Percentiles rank a stretch among this genome's conserved stretches.
Evolutionary conservation across 23 tunicate genomes (phyloP).

Genomic region (Aplidium turbinatum): DNA sequence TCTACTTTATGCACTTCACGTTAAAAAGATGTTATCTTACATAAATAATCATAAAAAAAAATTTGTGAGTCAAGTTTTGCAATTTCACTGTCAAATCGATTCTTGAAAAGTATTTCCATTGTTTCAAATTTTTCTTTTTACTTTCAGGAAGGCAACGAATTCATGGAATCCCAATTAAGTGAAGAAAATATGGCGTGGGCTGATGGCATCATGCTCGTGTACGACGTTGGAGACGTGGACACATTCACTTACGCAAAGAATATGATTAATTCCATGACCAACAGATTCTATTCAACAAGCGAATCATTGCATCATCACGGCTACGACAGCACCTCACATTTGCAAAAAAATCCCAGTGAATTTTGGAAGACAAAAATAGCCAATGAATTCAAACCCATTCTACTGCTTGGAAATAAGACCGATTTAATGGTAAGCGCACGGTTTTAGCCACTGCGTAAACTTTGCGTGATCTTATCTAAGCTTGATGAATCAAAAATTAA

Average conservation of each 20-base stretch:
- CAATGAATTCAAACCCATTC: conserved; percentile 13
- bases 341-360: neutral
- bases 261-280: conserved; percentile 15
- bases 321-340: neutral
- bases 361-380: neutral
- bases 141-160: conserved; percentile 7
- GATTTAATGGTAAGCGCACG: conserved; percentile 45
- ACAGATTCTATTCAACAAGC: neutral
- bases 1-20: no score
- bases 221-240: conserved; percentile 33
- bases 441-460: no score
- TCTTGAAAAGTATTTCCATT: no score
- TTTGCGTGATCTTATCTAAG: no score
- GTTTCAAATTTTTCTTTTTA: no score
- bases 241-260: conserved; percentile 30
- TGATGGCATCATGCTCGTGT: conserved; percentile 44
- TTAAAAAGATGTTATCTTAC: no score
- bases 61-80: no score
- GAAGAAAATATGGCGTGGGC: conserved; percentile 46
- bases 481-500: no score
- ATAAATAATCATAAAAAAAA: no score
- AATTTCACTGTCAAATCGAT: no score
- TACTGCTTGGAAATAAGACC: conserved; percentile 43
- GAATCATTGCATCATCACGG: no score
- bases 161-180: conserved; percentile 7